Percentiles rank a stretch among this genome's conserved stretches.
phyloP scores from a whole-genome alignment of 1,140 invertebrate genomes.

The Frieseomelitta varia region DNA sequence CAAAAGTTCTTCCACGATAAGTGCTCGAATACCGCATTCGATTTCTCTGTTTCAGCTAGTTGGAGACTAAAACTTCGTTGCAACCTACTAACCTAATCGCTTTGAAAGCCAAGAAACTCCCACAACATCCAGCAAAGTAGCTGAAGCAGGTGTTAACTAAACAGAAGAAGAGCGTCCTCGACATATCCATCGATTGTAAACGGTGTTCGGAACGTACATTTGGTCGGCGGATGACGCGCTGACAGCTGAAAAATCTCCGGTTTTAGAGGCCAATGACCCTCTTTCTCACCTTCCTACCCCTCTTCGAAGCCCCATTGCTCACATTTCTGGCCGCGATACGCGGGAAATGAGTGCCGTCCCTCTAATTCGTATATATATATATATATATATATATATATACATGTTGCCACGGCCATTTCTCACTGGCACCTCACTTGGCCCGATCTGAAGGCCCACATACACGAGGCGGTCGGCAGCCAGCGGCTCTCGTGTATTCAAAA shows the following conservation, averaged over 20 bases:
- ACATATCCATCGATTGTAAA: not conserved
- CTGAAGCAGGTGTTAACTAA: not conserved
- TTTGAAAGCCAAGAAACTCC: not conserved
- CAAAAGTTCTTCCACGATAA: too few species aligned
- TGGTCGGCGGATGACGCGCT: too few species aligned
- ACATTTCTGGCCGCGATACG: conserved; percentile 18
- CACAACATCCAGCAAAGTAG: not conserved
- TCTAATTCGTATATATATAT: conserved; percentile 20
- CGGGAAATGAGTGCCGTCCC: conserved; percentile 38
- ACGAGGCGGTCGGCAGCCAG: conserved; percentile 2
- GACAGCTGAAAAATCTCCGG: not conserved
- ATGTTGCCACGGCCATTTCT: conserved; percentile 4
- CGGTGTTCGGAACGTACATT: not conserved
- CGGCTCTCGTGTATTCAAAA: conserved; percentile 43
- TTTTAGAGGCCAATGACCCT: conserved; percentile 42
- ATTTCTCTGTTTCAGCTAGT: too few species aligned
- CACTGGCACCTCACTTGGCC: conserved; percentile 34
- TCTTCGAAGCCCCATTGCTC: not conserved
- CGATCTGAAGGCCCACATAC: conserved; percentile 42
- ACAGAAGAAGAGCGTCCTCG: not conserved
- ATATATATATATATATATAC: too few species aligned
- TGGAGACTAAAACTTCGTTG: too few species aligned
- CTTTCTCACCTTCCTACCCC: not conserved
- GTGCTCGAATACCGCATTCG: too few species aligned
- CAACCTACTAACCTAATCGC: too few species aligned